Conservation (phyloP, 2,888 invertebrate genomes). For the Acanthococcus lagerstroemiae region DNA sequence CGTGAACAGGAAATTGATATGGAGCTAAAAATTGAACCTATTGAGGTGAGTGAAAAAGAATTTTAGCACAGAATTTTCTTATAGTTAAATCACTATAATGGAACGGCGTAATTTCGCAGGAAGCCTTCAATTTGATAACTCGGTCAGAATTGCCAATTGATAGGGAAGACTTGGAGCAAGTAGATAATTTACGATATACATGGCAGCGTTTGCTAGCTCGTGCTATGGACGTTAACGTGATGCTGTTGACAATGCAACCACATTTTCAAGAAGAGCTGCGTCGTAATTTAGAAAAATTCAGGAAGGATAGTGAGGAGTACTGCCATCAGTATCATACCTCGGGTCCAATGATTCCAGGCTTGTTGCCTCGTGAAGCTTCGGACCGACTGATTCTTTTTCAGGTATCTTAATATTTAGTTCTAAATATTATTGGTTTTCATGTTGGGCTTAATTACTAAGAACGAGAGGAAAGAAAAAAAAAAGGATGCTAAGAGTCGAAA, state of each 20-base stretch:
- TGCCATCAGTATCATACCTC: slow-evolving; percentile 69
- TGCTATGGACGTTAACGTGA: slow-evolving; percentile 69
- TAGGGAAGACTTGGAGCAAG: slow-evolving; percentile 79
- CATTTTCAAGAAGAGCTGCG: slow-evolving; percentile 74
- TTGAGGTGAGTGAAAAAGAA: slow-evolving; percentile 57
- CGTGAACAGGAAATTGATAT: slow-evolving; percentile 91
- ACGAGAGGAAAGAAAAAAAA: too few relatives aligned
- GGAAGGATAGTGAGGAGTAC: slow-evolving; percentile 69
- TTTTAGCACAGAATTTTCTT: too few relatives aligned
- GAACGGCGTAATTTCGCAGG: too few relatives aligned
- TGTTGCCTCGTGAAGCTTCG: slow-evolving; percentile 86
- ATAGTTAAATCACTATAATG: too few relatives aligned
- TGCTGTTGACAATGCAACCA: slow-evolving; percentile 69
- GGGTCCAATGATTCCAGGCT: slow-evolving; percentile 84
- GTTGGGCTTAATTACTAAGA: too few relatives aligned
- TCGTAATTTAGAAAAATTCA: slow-evolving; percentile 68
- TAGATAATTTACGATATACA: slow-evolving; percentile 79
- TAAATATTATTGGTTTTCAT: too few relatives aligned
- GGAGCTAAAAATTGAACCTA: slow-evolving; percentile 85
- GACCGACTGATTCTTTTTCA: slow-evolving; percentile 79
- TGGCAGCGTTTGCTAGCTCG: slow-evolving; percentile 73
- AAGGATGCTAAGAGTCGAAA: too few relatives aligned
- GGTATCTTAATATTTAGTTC: too few relatives aligned
- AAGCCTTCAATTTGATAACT: slow-evolving; percentile 84
- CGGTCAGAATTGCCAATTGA: slow-evolving; percentile 79